A percentile compares a stretch with the other conserved stretches of the same genome.
phyloP scores from a whole-genome alignment of 2,888 invertebrate genomes.

The Tinea pellionella region DNA sequence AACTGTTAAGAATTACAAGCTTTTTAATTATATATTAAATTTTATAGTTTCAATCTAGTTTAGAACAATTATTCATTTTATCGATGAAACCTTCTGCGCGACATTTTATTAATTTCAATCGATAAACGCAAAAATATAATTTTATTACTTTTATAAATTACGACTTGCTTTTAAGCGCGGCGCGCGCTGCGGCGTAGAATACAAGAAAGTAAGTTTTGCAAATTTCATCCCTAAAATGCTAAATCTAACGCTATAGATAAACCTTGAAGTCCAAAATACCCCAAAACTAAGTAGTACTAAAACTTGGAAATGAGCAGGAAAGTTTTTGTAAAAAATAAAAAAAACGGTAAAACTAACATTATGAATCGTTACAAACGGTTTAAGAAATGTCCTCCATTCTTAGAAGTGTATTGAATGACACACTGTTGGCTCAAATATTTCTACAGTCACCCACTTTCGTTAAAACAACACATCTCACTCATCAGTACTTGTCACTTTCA shows the following conservation, averaged over 20 bases:
- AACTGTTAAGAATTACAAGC: background rate
- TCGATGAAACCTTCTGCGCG: background rate
- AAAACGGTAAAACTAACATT: background rate
- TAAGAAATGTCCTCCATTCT: background rate
- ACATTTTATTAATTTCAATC: background rate
- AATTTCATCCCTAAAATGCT: too few species aligned
- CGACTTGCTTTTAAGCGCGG: too few species aligned
- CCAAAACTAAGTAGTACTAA: too few species aligned
- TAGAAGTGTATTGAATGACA: constrained; percentile 7
- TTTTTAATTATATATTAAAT: background rate
- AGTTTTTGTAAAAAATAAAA: background rate
- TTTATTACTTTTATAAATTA: too few species aligned
- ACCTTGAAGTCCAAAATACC: too few species aligned
- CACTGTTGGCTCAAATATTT: constrained; percentile 9
- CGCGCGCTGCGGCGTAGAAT: too few species aligned
- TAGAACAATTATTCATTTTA: background rate
- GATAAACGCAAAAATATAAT: background rate
- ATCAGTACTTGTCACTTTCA: constrained; percentile 47
- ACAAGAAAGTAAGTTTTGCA: too few species aligned
- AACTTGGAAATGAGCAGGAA: background rate
- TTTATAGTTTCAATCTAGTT: background rate
- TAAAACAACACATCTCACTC: constrained; percentile 21
- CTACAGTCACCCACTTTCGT: constrained; percentile 4
- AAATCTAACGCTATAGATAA: too few species aligned
- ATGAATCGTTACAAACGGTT: background rate